These are phyloP conservation scores for Drosophila pegasa DNA, from an alignment of 2,888 invertebrate species.

Conservation along the genomic window DNA sequence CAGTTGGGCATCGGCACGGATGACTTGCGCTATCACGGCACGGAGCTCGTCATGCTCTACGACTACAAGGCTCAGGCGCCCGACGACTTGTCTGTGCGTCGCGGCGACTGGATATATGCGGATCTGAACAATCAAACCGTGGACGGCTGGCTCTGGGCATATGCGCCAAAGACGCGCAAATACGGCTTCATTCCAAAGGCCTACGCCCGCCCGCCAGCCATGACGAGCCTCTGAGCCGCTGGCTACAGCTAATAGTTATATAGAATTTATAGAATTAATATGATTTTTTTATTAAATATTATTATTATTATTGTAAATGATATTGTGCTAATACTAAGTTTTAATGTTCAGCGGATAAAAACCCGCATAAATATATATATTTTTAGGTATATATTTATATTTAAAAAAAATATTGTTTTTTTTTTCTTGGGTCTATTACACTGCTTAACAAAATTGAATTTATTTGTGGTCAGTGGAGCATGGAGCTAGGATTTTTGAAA, in stretches of 20 bases:
- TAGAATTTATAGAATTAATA: neutral
- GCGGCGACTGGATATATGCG: slow-evolving; percentile 98
- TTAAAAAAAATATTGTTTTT: slow-evolving; percentile 37
- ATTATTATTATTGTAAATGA: slow-evolving; percentile 40
- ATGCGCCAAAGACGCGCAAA: slow-evolving; percentile 95
- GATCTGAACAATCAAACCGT: slow-evolving; percentile 97
- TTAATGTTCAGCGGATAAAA: slow-evolving; percentile 32
- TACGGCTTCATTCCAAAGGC: slow-evolving; percentile 98
- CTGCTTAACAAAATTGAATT: neutral
- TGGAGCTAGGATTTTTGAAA: neutral
- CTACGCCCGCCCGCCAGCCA: slow-evolving; percentile 96
- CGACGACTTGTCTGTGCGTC: slow-evolving; percentile 94
- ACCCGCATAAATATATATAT: slow-evolving; percentile 20
- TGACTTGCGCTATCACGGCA: slow-evolving; percentile 93
- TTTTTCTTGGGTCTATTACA: slow-evolving; percentile 15
- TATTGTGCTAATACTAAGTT: slow-evolving; percentile 40
- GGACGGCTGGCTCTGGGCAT: slow-evolving; percentile 97
- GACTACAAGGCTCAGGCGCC: slow-evolving; percentile 98
- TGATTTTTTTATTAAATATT: slow-evolving; percentile 7
- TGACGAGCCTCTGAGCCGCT: slow-evolving; percentile 88
- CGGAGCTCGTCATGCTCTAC: slow-evolving; percentile 96
- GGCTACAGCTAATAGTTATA: neutral
- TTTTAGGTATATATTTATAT: slow-evolving; percentile 12
- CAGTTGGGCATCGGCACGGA: slow-evolving; percentile 85
- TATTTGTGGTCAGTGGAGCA: neutral